phyloP scores from a whole-genome alignment of 2,888 invertebrate genomes.

The Fragum sueziense region DNA sequence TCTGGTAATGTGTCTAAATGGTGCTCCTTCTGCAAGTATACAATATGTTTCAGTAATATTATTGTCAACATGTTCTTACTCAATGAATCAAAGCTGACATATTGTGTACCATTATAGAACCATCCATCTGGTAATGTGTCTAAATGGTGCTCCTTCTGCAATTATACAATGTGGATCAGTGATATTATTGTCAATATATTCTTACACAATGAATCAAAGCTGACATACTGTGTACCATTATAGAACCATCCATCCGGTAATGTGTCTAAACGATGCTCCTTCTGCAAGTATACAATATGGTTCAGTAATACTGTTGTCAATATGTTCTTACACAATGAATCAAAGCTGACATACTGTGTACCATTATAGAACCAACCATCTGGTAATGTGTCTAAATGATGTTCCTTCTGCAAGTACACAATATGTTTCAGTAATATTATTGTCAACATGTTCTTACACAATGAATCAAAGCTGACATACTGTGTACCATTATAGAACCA shows the following conservation, averaged over 20 bases:
- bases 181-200: too few species aligned
- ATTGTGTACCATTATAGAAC: slow-evolving; percentile 81
- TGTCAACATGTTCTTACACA: too few species aligned
- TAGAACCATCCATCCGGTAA: slow-evolving; percentile 82
- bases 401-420: slow-evolving; percentile 72
- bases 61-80: too few species aligned
- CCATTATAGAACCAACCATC: slow-evolving; percentile 82
- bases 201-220: too few species aligned
- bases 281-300: too few species aligned
- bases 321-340: too few species aligned
- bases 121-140: slow-evolving; percentile 79
- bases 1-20: slow-evolving; percentile 77
- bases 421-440: too few species aligned
- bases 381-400: slow-evolving; percentile 76
- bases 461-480: slow-evolving; percentile 79
- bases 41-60: too few species aligned
- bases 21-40: slow-evolving; percentile 72
- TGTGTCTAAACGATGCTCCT: slow-evolving; percentile 71
- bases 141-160: slow-evolving; percentile 73
- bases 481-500: slow-evolving; percentile 82
- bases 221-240: slow-evolving; percentile 80
- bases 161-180: too few species aligned
- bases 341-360: slow-evolving; percentile 78
- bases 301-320: too few species aligned
- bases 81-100: slow-evolving; percentile 79